A percentile compares a stretch with the other conserved stretches of the same genome.
Conservation (phyloP, 2,797 vertebrate genomes). For the Percopsis omiscomaycus region DNA sequence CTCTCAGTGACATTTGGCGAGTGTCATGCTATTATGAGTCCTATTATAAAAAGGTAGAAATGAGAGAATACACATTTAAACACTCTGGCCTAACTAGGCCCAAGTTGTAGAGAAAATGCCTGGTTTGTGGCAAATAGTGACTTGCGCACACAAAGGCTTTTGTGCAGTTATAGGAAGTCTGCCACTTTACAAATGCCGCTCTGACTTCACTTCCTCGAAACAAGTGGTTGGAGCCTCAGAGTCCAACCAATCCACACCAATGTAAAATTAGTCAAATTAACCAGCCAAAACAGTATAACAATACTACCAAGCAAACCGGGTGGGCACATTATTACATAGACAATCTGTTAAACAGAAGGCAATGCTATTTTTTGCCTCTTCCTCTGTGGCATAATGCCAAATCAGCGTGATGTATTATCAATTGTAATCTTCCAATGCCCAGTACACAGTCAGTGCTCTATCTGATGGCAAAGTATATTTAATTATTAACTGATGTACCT, state of each 20-base stretch:
- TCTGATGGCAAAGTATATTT: constrained; percentile 71
- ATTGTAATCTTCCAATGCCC: constrained; percentile 44
- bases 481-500: constrained; percentile 79
- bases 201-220: not conserved
- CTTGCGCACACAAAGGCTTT: too few species aligned
- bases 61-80: too few species aligned
- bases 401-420: constrained; percentile 47
- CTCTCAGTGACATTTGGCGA: constrained; percentile 11
- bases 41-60: too few species aligned
- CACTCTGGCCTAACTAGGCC: too few species aligned
- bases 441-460: constrained; percentile 53
- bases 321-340: not conserved
- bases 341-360: constrained; percentile 36
- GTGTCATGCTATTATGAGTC: too few species aligned
- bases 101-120: not conserved
- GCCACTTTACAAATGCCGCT: not conserved
- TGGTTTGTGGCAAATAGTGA: constrained; percentile 4
- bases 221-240: too few species aligned
- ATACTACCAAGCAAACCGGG: not conserved
- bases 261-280: too few species aligned
- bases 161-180: too few species aligned
- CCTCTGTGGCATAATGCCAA: constrained; percentile 37
- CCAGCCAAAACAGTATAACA: not conserved
- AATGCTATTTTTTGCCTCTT: constrained; percentile 43
- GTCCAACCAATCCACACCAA: too few species aligned